Base-by-base conservation (phyloP, 92 coral and sea anemone species). In the Micromussa lordhowensis region DNA sequence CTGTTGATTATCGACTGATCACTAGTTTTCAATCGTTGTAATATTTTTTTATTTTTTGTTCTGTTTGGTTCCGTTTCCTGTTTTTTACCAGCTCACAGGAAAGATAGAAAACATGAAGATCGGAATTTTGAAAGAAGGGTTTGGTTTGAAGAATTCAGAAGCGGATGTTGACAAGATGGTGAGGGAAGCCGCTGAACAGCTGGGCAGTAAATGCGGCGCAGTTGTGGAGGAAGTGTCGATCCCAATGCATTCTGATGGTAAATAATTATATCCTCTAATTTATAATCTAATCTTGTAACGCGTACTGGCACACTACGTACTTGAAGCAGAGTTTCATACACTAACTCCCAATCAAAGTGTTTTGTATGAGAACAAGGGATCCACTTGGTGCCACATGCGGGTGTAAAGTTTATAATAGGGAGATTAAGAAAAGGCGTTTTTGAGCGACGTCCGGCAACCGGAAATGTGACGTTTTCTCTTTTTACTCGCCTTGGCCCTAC, bases 111-210 rank as follows among this genome's bases (percentile, higher is more conserved):
- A 81, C 72, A 12, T 96, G 86, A 93, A 92, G 31, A 84, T 96
- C n/a, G 96, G 98, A 57, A 90, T 96, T 73, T 71, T 96, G 30
- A 94, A 94, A 84, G 97, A 96, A 76, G 97, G 97, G 17, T 96
- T 96, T 87, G 92, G 92, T 34, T 93, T 91, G 59, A 55, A 89
- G 16, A 73, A n/a, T 66, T 90, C 93, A 19, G 98, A 96, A 88
- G 77, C 84, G 21, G 98, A 96, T 84, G 96, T 95, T n/a, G 94
- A 94, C 81, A 81, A 82, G 15, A 73, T 94, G 91, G 96, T 95
- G 49, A 86, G 79, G 66, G 88, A 79, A 66, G 93, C 96, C 68
- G 95, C 95, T 64, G 90, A 78, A 68, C 73, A 51, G 82, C 84
- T 94, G 59, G 88, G 88, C 13, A 66, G 38, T 49, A 86, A 64